Base-by-base conservation (phyloP, 2,113 vertebrate species). In the Sinocyclocheilus rhinocerous region DNA sequence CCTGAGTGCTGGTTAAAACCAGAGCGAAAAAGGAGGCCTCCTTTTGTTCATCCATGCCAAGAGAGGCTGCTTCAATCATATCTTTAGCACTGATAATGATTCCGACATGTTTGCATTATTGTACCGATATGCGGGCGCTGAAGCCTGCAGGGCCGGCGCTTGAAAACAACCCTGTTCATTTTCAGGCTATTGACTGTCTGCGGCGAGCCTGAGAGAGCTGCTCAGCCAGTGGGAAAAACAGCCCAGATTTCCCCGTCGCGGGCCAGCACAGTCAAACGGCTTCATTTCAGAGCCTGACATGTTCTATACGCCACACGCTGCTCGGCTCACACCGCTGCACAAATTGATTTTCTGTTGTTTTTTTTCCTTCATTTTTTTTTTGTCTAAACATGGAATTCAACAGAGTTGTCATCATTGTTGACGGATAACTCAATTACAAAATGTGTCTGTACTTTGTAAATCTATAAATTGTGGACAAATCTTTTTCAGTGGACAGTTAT, bases 161-260 rank as follows among this genome's bases (percentile, higher is more conserved):
- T 93, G 94, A 95, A 94, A 95, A 91, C 85, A 89, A 94, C 92
- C 93, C 94, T 91, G 92, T 94, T 94, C 93, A 94, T 95, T 96
- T 94, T 95, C 93, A 93, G 86, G 93, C 93, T 92, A 90, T 93
- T 95, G 94, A 94, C 92, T 94, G 91, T 93, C 93, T 94, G 91
- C 93, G 93, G 95, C 95, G 92, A 94, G 93, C 91, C 93, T 92
- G 93, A 93, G 90, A 94, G 94, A 92, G 93, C 88, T 89, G 94
- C 92, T 94, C 93, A 63, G 93, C 94, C 94, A 95, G 93, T 94
- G 92, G 94, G 80, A 80, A 87, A 81, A 95, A 94, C 93, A 93
- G 93, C 89, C 50, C 93, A 90, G 92, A 93, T 84, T 90, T 92
- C 63, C 93, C 91, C 90, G 93, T 94, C 91, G 92, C 93, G 92